Evolutionary conservation across 2,113 vertebrate genomes (phyloP).

Genomic region (Australoheros scitulus): DNA sequence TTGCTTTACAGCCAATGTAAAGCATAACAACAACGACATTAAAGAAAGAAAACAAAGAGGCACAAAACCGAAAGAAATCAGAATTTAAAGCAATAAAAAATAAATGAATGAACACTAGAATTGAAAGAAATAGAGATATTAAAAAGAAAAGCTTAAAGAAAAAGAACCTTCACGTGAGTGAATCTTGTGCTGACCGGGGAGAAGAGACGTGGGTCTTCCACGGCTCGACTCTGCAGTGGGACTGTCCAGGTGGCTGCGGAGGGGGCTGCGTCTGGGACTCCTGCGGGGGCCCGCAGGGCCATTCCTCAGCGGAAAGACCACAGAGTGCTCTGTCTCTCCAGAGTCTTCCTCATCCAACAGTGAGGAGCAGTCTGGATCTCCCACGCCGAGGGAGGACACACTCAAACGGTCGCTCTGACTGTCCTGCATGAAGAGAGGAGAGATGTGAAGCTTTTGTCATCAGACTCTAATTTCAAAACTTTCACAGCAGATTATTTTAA

Average conservation of each 20-base stretch:
- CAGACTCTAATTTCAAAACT: neutral
- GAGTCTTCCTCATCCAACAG: slow-evolving; percentile 86
- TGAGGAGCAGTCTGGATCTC: slow-evolving; percentile 88
- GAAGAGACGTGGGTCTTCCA: slow-evolving; percentile 73
- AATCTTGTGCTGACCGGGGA: slow-evolving; percentile 51
- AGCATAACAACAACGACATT: neutral
- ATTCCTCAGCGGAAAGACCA: slow-evolving; percentile 82
- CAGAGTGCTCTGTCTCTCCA: slow-evolving; percentile 78
- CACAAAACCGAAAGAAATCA: neutral
- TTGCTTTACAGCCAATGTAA: neutral
- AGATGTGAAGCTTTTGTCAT: neutral
- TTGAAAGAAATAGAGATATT: neutral
- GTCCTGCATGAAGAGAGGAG: slow-evolving; percentile 81
- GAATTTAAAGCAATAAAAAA: neutral
- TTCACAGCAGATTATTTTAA: neutral
- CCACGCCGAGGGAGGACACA: slow-evolving; percentile 86
- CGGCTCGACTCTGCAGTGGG: slow-evolving; percentile 74
- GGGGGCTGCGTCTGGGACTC: slow-evolving; percentile 76
- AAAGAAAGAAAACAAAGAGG: neutral
- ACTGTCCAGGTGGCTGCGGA: slow-evolving; percentile 78
- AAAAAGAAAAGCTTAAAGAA: neutral
- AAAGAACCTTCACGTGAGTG: neutral
- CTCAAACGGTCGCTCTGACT: slow-evolving; percentile 88
- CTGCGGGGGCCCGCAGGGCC: slow-evolving; percentile 72
- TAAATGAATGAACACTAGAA: neutral